Base-by-base conservation (phyloP, 2,113 vertebrate genomes). In the Bos javanicus region DNA sequence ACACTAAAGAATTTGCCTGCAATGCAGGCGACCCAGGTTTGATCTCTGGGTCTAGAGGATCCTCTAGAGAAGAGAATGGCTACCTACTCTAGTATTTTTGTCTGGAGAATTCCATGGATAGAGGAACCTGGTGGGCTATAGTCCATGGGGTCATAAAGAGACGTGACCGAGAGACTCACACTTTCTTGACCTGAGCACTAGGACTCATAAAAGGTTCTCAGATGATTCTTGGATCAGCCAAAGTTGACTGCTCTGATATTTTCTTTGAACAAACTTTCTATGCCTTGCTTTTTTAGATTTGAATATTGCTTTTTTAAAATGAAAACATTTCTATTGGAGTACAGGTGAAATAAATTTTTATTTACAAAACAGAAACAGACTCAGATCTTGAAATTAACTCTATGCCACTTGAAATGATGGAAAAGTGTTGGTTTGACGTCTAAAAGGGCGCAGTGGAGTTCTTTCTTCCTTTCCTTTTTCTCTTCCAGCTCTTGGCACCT, bases 141-240 rank as follows among this genome's bases (percentile, higher is more conserved):
- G 67, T 74, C 36, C 67, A 25, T 39, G 67, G n/a, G 36, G 67
- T 74, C 0, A 0, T 39, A 6, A 39, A 39, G n/a, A 74, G 36
- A 25, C 0, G 4, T 1, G n/a, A 71, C n/a, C 13, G n/a, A 39
- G n/a, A 2, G 10, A 39, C 67, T 6, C 1, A 71, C 5, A 3
- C 67, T 23, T 90, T 93, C n/a, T 76, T 74, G 52, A 54, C 50
- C 46, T 87, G 28, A 90, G 30, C 50, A 3, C n/a, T 81, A 87
- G 30, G 54, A 76, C 59, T 93, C 14, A 8, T 78, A 56, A 56
- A 74, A 43, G n/a, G 52, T 90, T 81, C 23, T 30, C 30, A 43
- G 14, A 36, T 48, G 10, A 86, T 54, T 16, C 33, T 87, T 16
- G 36, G 2, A 9, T 86, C 52, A 52, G 36, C 28, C 15, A 21